Evolutionary conservation across 2,888 invertebrate genomes (phyloP).

Genomic region (Clostera curtula): DNA sequence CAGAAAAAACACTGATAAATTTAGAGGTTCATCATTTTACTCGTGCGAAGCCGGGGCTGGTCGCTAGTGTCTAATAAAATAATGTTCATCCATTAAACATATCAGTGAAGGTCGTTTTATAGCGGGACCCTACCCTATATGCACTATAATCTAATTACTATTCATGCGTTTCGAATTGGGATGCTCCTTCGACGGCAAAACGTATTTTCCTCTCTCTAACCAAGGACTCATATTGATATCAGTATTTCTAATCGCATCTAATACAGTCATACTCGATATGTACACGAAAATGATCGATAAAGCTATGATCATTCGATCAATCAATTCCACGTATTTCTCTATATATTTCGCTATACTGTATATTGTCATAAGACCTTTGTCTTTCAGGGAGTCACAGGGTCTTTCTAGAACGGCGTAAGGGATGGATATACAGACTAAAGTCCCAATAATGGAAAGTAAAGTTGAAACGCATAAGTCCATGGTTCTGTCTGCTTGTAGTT

Average conservation of each 20-base stretch:
- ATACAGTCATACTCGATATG: slow-evolving; percentile 22
- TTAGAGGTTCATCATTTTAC: no score
- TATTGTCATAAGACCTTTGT: slow-evolving; percentile 12
- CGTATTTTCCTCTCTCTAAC: slow-evolving; percentile 35
- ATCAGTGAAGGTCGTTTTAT: no score
- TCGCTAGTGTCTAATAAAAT: no score
- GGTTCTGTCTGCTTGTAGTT: slow-evolving; percentile 20
- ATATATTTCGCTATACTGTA: slow-evolving; percentile 21
- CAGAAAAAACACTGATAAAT: no score
- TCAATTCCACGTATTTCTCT: slow-evolving; percentile 23
- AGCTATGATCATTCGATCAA: slow-evolving; percentile 33
- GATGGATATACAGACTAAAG: slow-evolving; percentile 33
- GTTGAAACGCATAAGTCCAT: slow-evolving; percentile 33
- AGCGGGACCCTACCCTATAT: no score
- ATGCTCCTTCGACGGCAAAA: slow-evolving; percentile 5
- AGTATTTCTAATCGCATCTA: slow-evolving; percentile 35
- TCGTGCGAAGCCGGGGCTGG: no score
- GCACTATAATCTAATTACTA: no score
- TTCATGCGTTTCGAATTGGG: not conserved
- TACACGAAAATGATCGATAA: slow-evolving; percentile 25
- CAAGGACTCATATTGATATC: slow-evolving; percentile 37
- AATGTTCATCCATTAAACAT: no score
- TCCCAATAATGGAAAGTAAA: slow-evolving; percentile 32
- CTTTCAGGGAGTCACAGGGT: slow-evolving; percentile 31
- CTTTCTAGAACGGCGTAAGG: slow-evolving; percentile 30